Evolutionary conservation across 2,113 vertebrate species (phyloP).

Genomic region (Myrmophylax atrothorax): DNA sequence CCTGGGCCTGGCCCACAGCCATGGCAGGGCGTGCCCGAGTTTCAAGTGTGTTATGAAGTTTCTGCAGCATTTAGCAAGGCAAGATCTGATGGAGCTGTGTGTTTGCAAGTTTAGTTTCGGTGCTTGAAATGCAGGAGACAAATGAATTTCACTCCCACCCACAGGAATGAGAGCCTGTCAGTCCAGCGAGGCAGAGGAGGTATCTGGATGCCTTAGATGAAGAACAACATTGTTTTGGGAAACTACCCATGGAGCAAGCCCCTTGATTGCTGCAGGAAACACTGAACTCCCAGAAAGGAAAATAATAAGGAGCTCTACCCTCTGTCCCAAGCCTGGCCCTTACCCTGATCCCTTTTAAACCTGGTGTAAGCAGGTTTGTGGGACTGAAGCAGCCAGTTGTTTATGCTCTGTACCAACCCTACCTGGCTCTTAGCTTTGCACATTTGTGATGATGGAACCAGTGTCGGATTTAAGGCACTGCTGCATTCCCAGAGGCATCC

Average conservation of each 20-base stretch:
- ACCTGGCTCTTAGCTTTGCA: not conserved
- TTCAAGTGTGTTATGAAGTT: not conserved
- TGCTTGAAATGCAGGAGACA: constrained; percentile 5
- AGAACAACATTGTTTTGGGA: not conserved
- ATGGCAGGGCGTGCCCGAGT: not conserved
- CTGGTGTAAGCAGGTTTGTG: not conserved
- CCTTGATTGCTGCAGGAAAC: not conserved
- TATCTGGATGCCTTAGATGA: not conserved
- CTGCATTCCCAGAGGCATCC: not conserved
- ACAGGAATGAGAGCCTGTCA: constrained; percentile 16
- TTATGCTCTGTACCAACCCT: not conserved
- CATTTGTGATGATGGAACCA: not conserved
- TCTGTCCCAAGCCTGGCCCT: not conserved
- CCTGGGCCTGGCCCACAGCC: not conserved
- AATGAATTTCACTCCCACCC: not conserved
- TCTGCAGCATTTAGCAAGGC: not conserved
- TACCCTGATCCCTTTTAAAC: not conserved
- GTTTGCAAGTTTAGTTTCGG: not conserved
- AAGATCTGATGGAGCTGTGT: not conserved
- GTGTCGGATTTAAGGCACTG: not conserved
- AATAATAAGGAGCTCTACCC: not conserved
- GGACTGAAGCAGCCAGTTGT: not conserved
- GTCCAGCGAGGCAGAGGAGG: not conserved
- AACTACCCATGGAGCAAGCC: not conserved
- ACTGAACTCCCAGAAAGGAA: not conserved